Evolutionary conservation across 2,888 invertebrate genomes (phyloP).

Genomic region (Harmothoe impar): DNA sequence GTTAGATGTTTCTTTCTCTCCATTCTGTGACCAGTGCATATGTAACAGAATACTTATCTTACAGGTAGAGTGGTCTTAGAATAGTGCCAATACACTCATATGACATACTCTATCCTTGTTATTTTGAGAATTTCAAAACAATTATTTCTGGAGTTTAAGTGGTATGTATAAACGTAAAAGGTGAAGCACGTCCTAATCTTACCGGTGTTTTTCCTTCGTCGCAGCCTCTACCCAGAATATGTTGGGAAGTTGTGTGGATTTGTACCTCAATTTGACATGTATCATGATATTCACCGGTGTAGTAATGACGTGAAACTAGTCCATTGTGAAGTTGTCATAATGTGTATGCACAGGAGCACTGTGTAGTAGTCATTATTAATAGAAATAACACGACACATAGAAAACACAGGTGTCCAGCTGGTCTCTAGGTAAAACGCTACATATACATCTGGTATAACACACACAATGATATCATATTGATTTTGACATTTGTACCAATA

Average conservation of each 20-base stretch:
- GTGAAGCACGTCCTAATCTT: neutral
- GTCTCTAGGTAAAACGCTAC: no score
- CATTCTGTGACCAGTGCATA: neutral
- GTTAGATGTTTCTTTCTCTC: neutral
- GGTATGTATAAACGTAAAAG: neutral
- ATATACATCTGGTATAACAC: no score
- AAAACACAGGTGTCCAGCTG: no score
- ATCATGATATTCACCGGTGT: slow-evolving; percentile 1
- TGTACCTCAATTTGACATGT: neutral
- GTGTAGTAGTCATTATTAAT: no score
- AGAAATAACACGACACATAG: no score
- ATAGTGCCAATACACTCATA: slow-evolving; percentile 1
- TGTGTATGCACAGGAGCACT: neutral
- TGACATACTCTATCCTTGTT: neutral
- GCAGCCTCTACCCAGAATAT: neutral
- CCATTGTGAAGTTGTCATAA: neutral
- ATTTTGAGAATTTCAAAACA: neutral
- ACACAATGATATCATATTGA: no score
- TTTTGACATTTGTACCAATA: no score
- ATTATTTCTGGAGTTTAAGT: neutral
- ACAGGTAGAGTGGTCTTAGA: neutral
- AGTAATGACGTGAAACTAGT: neutral
- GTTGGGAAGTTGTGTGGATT: neutral
- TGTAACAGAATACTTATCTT: neutral
- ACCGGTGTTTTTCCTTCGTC: neutral